A percentile compares a stretch with the other conserved stretches of the same genome.
Conservation (phyloP, 2,888 invertebrate genomes). For the Plemyria rubiginata region DNA sequence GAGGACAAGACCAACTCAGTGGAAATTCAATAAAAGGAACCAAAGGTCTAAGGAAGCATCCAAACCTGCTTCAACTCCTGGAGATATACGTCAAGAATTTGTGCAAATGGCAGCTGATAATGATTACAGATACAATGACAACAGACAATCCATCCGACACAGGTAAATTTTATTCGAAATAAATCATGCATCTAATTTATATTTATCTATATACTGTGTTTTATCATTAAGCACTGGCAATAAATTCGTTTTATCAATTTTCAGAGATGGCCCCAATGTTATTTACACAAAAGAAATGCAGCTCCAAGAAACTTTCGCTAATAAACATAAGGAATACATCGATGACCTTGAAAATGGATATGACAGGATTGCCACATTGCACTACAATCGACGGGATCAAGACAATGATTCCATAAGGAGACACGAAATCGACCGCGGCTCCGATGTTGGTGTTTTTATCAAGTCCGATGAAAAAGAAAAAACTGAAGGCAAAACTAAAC, state of each 20-base stretch:
- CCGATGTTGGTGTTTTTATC: constrained; percentile 84
- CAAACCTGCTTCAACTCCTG: constrained; percentile 77
- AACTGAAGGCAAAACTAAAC: constrained; percentile 60
- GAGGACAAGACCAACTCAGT: constrained; percentile 88
- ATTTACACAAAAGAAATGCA: constrained; percentile 85
- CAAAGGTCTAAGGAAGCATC: constrained; percentile 80
- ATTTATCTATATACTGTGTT: too few species aligned
- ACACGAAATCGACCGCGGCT: constrained; percentile 91
- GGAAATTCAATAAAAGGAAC: constrained; percentile 90
- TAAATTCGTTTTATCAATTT: constrained; percentile 36
- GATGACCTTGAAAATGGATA: constrained; percentile 86
- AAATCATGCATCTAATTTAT: not conserved
- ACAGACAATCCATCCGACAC: constrained; percentile 70
- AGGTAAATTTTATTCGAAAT: constrained; percentile 56
- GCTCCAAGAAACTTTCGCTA: constrained; percentile 74
- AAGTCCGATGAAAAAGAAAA: constrained; percentile 72
- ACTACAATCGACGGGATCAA: constrained; percentile 79
- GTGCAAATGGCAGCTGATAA: constrained; percentile 77
- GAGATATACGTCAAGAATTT: constrained; percentile 78
- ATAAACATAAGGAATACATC: constrained; percentile 84
- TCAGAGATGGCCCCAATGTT: constrained; percentile 82
- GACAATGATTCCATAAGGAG: constrained; percentile 90
- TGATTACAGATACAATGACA: constrained; percentile 77
- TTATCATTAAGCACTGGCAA: not conserved
- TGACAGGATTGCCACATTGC: constrained; percentile 79